Conservation (phyloP, 2,797 vertebrate species). For the Argentina silus region DNA sequence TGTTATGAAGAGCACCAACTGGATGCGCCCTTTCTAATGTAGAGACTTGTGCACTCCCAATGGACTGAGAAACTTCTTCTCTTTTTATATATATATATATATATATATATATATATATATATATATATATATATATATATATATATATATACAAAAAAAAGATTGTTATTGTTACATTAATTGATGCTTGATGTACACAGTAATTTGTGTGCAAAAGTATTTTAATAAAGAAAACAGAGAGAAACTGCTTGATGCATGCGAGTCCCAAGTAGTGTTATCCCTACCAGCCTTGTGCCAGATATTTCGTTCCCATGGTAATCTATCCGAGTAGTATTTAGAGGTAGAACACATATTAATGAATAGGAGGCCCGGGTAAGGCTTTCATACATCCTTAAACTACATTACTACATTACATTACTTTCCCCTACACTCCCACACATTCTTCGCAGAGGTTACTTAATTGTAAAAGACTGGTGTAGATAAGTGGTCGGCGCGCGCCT, state of each 20-base stretch:
- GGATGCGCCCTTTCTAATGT: slow-evolving; percentile 31
- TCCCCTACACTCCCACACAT: not conserved
- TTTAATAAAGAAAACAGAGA: slow-evolving; percentile 4
- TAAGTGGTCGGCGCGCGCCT: too few relatives aligned
- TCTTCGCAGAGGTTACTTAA: not conserved
- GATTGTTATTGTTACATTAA: not conserved
- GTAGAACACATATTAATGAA: slow-evolving; percentile 7
- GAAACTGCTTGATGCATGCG: not conserved
- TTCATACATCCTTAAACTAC: not conserved
- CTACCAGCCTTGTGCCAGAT: slow-evolving; percentile 5
- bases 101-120: too few relatives aligned
- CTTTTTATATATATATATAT: slow-evolving; percentile 56
- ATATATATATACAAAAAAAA: too few relatives aligned
- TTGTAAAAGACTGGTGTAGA: too few relatives aligned
- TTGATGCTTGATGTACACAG: not conserved
- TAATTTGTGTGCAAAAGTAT: not conserved
- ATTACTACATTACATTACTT: too few relatives aligned
- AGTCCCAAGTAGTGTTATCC: not conserved
- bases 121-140: too few relatives aligned
- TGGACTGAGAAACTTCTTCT: slow-evolving; percentile 29
- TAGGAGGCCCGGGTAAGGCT: slow-evolving; percentile 4
- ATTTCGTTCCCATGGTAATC: slow-evolving; percentile 37
- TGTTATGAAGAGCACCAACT: slow-evolving; percentile 34
- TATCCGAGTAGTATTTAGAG: slow-evolving; percentile 12
- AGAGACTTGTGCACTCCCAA: slow-evolving; percentile 16